Evolutionary conservation across 2,888 invertebrate species (phyloP), one percentile per base, ranked within the genome.

Genomic region (Pheosia tremula): DNA sequence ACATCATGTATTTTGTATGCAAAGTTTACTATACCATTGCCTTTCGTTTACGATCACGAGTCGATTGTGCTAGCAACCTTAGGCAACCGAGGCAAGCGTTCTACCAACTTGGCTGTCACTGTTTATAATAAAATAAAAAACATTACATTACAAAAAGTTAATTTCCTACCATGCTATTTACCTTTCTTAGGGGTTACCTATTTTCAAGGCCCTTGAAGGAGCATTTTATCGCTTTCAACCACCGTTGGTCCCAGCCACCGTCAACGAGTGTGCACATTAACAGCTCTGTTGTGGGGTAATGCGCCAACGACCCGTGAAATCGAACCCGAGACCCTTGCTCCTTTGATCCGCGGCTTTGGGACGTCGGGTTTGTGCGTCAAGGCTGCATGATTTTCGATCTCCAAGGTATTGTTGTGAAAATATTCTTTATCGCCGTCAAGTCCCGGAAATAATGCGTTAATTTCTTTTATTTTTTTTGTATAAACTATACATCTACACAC

Each of bases 281-380:
- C 61, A 50, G 24, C 45, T 24, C 64, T 60, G 65, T 77, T 69
- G 72, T 74, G 52, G 43, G 58, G 38, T 45, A 62, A 57, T 63
- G 61, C 43, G 53, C 62, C 57, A 68, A 63, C 60, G 63, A 75
- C 66, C 75, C 77, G 67, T 67, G 59, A 74, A 71, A 77, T 77
- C 58, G 49, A 52, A 60, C 45, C 64, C 54, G 24, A 57, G 56
- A 64, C 54, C 61, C 54, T n/a, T 36, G 3, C 37, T 41, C 54
- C 71, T 74, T 74, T 74, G 65, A 77, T 71, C 67, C 53, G 36
- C 8, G 24, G 67, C 58, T 66, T 77, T 71, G 74, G 66, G 56
- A 53, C 55, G 53, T 24, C 24, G 24, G 13, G 37, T 37, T 37
- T 38, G 13, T 13, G 2, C 55, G 55, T 13, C 55, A 39, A 53